Percentiles rank a stretch among this genome's conserved stretches.
Conservation (phyloP, 2,888 invertebrate genomes). For the Leistus spinibarbis region DNA sequence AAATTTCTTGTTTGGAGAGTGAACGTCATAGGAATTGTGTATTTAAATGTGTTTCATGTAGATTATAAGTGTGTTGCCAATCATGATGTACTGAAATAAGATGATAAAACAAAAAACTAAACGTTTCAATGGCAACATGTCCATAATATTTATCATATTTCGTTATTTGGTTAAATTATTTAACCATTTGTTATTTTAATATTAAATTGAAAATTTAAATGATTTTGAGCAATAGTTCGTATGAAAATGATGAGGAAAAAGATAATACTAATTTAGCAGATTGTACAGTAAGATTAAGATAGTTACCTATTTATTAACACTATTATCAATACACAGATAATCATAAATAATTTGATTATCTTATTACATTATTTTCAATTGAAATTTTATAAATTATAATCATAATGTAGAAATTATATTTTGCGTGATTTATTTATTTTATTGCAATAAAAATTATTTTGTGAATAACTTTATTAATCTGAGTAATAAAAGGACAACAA, state of each 20-base stretch:
- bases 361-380: no score
- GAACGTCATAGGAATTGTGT: constrained; percentile 48
- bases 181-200: not conserved
- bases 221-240: not conserved
- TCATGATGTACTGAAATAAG: not conserved
- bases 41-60: not conserved
- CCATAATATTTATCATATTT: not conserved
- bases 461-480: not conserved
- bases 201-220: not conserved
- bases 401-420: no score
- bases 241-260: not conserved
- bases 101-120: not conserved
- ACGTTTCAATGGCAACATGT: not conserved
- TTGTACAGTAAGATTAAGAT: not conserved
- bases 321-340: not conserved
- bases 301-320: not conserved
- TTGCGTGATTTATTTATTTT: no score
- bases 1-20: constrained; percentile 54
- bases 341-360: no score
- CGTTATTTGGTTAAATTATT: not conserved
- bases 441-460: no score
- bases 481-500: not conserved
- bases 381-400: no score
- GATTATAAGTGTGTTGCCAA: not conserved
- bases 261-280: not conserved